Evolutionary conservation across 53 echinoderm and acorn worm species (phyloP), one percentile per base, ranked within the genome.

Genomic region (Echinarachnius parma): DNA sequence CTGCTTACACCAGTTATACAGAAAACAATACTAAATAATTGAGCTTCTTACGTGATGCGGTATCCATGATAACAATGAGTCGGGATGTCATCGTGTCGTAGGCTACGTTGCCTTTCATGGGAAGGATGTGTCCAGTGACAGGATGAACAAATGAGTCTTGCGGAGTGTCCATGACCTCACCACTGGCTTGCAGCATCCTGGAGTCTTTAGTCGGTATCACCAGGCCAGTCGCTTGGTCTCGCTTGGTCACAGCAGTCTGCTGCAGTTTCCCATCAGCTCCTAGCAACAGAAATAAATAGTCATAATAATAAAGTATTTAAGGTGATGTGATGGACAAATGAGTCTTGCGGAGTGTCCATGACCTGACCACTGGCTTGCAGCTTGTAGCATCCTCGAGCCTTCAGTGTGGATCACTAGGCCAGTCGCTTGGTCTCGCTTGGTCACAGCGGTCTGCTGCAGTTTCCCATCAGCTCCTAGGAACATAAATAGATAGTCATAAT

Each of bases 401-500:
- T 74, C 77, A 67, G 77, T 88, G 19, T 91, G 91, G 19, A 88
- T 78, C 9, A 96, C 81, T 4, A 96, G 85, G 16, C 91, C 88
- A 0, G 88, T 96, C 28, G 81, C 76, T 3, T 75, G 72, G 69
- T 96, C 86, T 39, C 80, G 82, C 26, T 84, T 81, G 26, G 90
- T 82, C 9, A 96, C 56, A 34, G 88, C 91, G 5, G 85, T 33
- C 31, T 80, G 74, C 21, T 63, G 65, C 0, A 96, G 77, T 37
- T 80, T 88, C 16, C 98, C 98, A 58, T 96, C 98, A 5, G 90
- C 86, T 28, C 82, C 95, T 95, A 28, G n/a, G n/a, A n/a, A n/a
- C n/a, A n/a, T n/a, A n/a, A n/a, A n/a, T n/a, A n/a, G n/a, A n/a
- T n/a, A n/a, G n/a, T n/a, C n/a, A n/a, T n/a, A n/a, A n/a, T n/a